These are phyloP conservation scores for Leptopterna dolabrata DNA, from an alignment of 2,888 invertebrate species.

Conservation along the genomic window DNA sequence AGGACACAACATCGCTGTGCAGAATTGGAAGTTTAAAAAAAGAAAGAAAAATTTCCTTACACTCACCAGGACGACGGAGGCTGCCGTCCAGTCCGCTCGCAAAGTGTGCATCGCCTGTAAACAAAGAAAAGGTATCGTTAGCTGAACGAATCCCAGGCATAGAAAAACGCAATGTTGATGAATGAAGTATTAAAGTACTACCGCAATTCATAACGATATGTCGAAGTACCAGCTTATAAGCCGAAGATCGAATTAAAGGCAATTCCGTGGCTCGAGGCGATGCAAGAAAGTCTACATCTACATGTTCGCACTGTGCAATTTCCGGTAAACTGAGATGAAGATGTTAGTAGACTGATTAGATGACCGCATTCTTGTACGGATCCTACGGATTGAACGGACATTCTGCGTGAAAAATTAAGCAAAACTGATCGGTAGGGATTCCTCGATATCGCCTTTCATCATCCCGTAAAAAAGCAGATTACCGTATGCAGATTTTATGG, in stretches of 20 bases:
- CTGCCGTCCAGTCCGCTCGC: conserved; percentile 41
- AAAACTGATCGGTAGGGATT: no score
- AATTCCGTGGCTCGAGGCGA: neutral
- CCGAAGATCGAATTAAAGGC: neutral
- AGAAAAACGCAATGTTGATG: neutral
- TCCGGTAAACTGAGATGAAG: no score
- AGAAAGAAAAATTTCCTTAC: neutral
- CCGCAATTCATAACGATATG: neutral
- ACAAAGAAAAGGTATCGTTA: neutral
- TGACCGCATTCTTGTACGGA: no score
- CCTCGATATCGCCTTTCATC: no score
- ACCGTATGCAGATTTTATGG: no score
- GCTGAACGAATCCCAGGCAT: neutral
- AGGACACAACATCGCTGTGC: no score
- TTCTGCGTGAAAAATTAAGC: no score
- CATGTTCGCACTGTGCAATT: no score
- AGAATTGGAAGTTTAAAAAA: neutral
- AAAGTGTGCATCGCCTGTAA: conserved; percentile 43
- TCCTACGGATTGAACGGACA: no score
- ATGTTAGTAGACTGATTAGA: no score
- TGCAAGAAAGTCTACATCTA: no score
- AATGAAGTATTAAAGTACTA: neutral
- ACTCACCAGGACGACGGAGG: conserved; percentile 49
- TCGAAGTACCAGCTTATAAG: neutral
- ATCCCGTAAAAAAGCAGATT: no score